Conservation (phyloP, 2,113 vertebrate genomes). For the Lepus timidus region DNA sequence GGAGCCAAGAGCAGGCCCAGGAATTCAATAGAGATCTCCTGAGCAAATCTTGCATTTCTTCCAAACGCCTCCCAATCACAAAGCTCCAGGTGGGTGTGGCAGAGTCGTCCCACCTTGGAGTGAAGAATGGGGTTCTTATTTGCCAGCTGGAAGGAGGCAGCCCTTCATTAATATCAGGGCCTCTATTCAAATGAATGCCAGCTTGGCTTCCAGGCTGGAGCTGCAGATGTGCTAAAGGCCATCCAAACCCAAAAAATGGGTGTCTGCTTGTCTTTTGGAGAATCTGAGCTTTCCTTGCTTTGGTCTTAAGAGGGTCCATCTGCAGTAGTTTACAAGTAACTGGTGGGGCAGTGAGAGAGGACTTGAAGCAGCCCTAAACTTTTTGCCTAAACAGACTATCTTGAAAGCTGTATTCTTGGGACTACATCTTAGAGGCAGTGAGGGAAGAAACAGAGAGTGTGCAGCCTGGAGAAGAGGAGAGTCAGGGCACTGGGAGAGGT, state of each 20-base stretch:
- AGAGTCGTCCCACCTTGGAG: not conserved
- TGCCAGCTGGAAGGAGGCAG: not conserved
- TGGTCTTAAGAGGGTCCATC: not conserved
- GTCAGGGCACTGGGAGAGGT: accelerated
- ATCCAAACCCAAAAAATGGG: not conserved
- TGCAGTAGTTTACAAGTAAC: not conserved
- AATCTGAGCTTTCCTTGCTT: not conserved
- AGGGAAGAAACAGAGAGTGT: not conserved
- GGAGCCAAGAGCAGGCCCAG: not conserved
- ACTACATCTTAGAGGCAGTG: not conserved
- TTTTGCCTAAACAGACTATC: not conserved
- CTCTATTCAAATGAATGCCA: constrained; percentile 43
- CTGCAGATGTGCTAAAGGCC: not conserved
- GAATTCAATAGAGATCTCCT: not conserved
- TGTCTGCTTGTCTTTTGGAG: constrained; percentile 25
- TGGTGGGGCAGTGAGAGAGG: not conserved
- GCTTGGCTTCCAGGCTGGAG: not conserved
- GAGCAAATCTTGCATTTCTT: not conserved
- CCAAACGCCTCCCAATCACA: not conserved
- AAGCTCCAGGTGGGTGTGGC: not conserved
- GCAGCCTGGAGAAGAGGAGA: not conserved
- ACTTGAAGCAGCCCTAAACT: not conserved
- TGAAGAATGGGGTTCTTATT: constrained; percentile 25
- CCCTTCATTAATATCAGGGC: not conserved
- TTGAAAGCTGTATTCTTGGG: not conserved